Base-by-base conservation (phyloP, 2,888 invertebrate species). In the Elmis aenea region DNA sequence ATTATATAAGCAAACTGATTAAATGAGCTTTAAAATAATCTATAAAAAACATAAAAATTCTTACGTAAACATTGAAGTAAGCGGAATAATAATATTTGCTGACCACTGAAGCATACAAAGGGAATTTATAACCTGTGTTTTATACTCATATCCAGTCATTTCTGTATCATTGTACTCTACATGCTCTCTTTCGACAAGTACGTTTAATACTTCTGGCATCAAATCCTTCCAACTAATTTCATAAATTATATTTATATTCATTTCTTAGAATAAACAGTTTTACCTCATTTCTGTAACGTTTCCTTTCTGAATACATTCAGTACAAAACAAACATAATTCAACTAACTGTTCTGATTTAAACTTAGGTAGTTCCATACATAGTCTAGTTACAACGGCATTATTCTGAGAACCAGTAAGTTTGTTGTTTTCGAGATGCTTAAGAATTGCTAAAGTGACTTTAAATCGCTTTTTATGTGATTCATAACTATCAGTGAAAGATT, bases 61-160 rank as follows among this genome's bases (percentile, higher is more conserved):
- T n/a, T 61, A 84, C 83, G 73, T 74, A 58, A 83, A 83, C 80
- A 83, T 81, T 47, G 77, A 71, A 32, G 79, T 71, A 1, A 84
- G 62, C 13, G 79, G 72, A n/a, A 78, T 76, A 33, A 81, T 59
- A 51, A 78, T 76, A 28, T 67, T 63, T 13, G 76, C 67, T 5
- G 70, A 69, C 81, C 82, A 83, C 5, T 69, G 61, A 35, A 72
- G 70, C 57, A 75, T 74, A 49, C 80, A 80, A 9, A 85, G 64
- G 0, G 75, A 68, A 45, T 72, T 73, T 1, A 83, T 65, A 26
- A 80, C 72, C 49, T 75, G 71, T 8, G 72, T 69, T 58, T 78
- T 81, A 51, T 74, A 83, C 45, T 82, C 79, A 1, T 49, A 51
- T 5, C 76, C 76, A 1, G 73, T 62, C 59, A 82, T 70, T 45